Percentiles rank a stretch among this genome's conserved stretches.
These are phyloP conservation scores for Oceanites oceanicus DNA, from an alignment of 2,113 vertebrate genomes.

Conservation along the genomic window DNA sequence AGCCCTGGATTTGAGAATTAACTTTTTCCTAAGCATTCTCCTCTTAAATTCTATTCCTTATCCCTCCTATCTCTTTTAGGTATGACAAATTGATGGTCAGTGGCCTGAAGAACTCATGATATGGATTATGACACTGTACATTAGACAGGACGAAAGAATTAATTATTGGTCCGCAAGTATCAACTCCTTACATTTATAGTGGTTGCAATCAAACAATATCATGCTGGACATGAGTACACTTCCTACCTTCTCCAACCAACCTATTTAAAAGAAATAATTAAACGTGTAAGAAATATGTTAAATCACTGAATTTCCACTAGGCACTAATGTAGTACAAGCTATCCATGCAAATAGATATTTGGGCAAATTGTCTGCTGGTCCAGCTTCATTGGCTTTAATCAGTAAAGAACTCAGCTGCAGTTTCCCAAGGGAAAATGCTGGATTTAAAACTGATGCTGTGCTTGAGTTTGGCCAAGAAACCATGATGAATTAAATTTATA, in stretches of 20 bases:
- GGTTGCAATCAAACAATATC: not conserved
- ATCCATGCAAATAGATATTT: conserved; percentile 18
- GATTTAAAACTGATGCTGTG: not conserved
- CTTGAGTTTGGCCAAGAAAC: not conserved
- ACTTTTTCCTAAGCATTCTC: not conserved
- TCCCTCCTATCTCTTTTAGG: not conserved
- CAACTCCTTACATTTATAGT: not conserved
- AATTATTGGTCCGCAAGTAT: not conserved
- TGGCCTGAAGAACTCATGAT: not conserved
- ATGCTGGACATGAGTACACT: not conserved
- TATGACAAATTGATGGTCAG: not conserved
- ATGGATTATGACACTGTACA: not conserved
- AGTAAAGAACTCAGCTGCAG: conserved; percentile 6
- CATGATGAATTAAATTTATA: not conserved
- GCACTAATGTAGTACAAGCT: not conserved
- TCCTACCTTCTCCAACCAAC: not conserved
- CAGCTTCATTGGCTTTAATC: conserved; percentile 32
- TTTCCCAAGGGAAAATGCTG: not conserved
- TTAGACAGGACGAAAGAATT: fast-evolving
- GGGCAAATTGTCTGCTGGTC: conserved; percentile 9
- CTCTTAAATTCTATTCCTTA: not conserved
- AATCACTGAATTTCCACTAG: not conserved
- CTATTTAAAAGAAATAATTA: not conserved
- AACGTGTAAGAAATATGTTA: not conserved
- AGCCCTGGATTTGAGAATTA: not conserved